A percentile compares a stretch with the other conserved stretches of the same genome.
These are phyloP conservation scores for Norana najaformis DNA, from an alignment of 2,888 invertebrate species.

Conservation along the genomic window DNA sequence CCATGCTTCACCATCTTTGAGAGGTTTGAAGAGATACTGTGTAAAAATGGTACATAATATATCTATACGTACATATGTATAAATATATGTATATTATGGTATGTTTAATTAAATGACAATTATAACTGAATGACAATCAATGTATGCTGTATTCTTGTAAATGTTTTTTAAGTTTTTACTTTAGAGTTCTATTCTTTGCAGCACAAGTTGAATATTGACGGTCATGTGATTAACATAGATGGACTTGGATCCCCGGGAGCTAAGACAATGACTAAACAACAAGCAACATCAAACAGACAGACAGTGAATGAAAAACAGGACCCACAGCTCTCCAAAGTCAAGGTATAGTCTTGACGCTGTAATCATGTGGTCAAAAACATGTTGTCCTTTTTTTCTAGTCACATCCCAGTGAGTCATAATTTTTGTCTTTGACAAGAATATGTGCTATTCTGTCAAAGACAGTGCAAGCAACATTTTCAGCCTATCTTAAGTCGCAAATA, in stretches of 20 bases:
- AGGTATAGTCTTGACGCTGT: neutral
- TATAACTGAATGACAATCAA: neutral
- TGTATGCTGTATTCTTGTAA: neutral
- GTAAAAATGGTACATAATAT: too few species aligned
- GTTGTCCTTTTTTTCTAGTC: neutral
- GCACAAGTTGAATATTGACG: conserved; percentile 7
- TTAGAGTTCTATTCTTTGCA: neutral
- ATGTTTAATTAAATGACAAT: neutral
- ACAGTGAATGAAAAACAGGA: neutral
- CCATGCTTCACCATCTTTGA: too few species aligned
- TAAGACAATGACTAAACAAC: neutral
- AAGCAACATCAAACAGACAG: neutral
- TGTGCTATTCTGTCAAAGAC: neutral
- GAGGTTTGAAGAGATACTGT: too few species aligned
- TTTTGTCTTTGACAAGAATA: too few species aligned
- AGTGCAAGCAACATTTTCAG: too few species aligned
- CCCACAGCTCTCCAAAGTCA: neutral
- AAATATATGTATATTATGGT: too few species aligned
- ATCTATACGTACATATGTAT: too few species aligned
- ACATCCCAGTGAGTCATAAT: too few species aligned
- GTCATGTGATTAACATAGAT: conserved; percentile 14
- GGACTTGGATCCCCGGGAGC: conserved; percentile 1
- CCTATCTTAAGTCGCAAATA: too few species aligned
- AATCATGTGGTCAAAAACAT: neutral
- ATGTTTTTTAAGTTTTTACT: neutral